Conservation (phyloP, 1,140 invertebrate genomes). For the Meloidogyne hapla region DNA sequence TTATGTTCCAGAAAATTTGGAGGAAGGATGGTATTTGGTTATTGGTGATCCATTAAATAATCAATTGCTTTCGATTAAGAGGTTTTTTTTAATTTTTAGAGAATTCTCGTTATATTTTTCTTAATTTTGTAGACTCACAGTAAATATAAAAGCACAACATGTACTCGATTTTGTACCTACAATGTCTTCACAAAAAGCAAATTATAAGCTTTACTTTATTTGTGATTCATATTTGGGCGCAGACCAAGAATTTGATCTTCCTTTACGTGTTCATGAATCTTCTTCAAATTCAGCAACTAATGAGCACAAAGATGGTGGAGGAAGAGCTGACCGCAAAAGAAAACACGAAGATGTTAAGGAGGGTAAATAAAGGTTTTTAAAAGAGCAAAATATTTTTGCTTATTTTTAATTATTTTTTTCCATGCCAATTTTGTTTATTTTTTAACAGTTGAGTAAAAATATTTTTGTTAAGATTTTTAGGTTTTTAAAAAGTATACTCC, state of each 20-base stretch:
- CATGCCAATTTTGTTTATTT: constrained; percentile 17
- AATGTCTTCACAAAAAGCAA: constrained; percentile 70
- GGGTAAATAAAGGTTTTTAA: neutral
- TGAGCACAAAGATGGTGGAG: neutral
- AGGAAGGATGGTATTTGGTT: constrained; percentile 99
- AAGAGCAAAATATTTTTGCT: neutral
- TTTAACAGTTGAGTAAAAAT: neutral
- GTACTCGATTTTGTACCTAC: constrained; percentile 90
- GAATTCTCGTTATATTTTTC: neutral
- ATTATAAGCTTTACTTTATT: constrained; percentile 95
- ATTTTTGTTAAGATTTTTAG: neutral
- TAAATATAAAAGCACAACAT: constrained; percentile 85
- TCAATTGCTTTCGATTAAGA: constrained; percentile 90
- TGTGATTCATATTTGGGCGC: constrained; percentile 92
- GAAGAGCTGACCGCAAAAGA: constrained; percentile 16
- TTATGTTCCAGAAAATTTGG: constrained; percentile 91
- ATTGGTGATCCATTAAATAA: constrained; percentile 93
- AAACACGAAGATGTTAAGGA: constrained; percentile 24
- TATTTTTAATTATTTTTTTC: constrained; percentile 1
- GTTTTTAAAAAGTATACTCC: neutral
- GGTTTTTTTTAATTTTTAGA: constrained; percentile 64
- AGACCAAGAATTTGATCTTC: constrained; percentile 89
- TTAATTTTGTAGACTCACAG: constrained; percentile 66
- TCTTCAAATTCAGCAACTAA: neutral
- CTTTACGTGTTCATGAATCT: constrained; percentile 30